phyloP scores from a whole-genome alignment of 92 coral and sea anemone genomes.

The Zoanthus solanderi region DNA sequence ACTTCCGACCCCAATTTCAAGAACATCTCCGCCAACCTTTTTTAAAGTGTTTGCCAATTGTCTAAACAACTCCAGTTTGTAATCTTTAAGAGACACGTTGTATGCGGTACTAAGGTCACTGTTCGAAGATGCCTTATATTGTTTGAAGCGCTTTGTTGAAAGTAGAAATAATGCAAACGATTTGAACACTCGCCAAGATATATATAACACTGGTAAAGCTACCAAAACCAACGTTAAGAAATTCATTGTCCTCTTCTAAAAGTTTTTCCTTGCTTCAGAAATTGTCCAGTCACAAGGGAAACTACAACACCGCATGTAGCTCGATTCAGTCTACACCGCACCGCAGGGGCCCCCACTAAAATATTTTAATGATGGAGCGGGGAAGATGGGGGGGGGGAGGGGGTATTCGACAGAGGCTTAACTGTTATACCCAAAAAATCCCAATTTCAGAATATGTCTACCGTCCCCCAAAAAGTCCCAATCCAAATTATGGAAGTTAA shows the following conservation, averaged over 20 bases:
- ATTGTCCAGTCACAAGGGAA: too few species aligned
- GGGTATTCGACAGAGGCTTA: too few species aligned
- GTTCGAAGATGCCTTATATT: slow-evolving; percentile 75
- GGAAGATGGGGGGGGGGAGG: too few species aligned
- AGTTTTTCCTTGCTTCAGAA: too few species aligned
- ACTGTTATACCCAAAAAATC: too few species aligned
- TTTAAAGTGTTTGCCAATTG: slow-evolving; percentile 59
- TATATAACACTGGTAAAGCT: background rate
- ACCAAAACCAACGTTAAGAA: background rate
- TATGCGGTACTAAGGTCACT: slow-evolving; percentile 64
- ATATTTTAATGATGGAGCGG: too few species aligned
- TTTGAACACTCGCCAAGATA: slow-evolving; percentile 4
- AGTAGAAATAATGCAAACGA: slow-evolving; percentile 33
- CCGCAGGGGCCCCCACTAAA: too few species aligned
- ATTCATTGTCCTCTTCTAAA: background rate
- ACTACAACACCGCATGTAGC: too few species aligned
- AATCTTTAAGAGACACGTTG: slow-evolving; percentile 71
- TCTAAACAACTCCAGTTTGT: slow-evolving; percentile 76
- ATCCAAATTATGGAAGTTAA: too few species aligned
- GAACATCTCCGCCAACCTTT: slow-evolving; percentile 76
- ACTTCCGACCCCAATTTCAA: slow-evolving; percentile 95
- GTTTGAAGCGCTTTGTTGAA: slow-evolving; percentile 72
- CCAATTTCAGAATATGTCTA: too few species aligned
- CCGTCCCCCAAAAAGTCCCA: too few species aligned
- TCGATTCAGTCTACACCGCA: too few species aligned